phyloP scores from a whole-genome alignment of 2,113 vertebrate species.

The Oncorhynchus gorbuscha region DNA sequence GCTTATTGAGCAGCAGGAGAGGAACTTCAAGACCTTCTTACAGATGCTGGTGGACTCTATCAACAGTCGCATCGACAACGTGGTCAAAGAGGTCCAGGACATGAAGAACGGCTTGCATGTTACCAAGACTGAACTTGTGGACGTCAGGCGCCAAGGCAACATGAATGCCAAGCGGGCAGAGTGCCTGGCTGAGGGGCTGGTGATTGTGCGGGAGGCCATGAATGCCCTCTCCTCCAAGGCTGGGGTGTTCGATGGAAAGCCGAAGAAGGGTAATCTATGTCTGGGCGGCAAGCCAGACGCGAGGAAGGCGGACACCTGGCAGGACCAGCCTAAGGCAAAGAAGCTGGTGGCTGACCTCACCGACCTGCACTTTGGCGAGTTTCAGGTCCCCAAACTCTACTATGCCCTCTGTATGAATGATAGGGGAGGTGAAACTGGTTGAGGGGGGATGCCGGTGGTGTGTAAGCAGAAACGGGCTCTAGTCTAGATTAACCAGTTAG shows the following conservation, averaged over 20 bases:
- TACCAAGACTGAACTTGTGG: conserved; percentile 53
- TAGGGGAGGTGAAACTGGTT: too few relatives aligned
- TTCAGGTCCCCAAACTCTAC: conserved; percentile 58
- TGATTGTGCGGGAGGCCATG: conserved; percentile 56
- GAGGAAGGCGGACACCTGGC: conserved; percentile 33
- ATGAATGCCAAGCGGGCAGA: conserved; percentile 55
- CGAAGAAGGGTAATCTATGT: neutral
- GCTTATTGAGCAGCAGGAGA: conserved; percentile 71
- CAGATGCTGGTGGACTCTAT: conserved; percentile 69
- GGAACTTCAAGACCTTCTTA: conserved; percentile 66
- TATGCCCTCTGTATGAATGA: too few relatives aligned
- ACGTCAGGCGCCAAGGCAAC: conserved; percentile 52
- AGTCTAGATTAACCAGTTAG: too few relatives aligned
- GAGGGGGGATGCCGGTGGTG: neutral
- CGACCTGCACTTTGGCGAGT: conserved; percentile 60
- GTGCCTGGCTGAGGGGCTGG: conserved; percentile 63
- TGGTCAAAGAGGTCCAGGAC: conserved; percentile 70
- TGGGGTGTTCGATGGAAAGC: conserved; percentile 32
- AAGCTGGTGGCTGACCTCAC: conserved; percentile 72
- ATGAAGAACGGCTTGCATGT: conserved; percentile 58
- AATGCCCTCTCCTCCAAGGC: conserved; percentile 48
- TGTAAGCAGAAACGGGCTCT: neutral
- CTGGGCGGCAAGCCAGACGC: conserved; percentile 47
- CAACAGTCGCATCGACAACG: conserved; percentile 59
- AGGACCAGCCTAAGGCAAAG: conserved; percentile 64